Evolutionary conservation across 2,797 vertebrate species (phyloP), one percentile per base, ranked within the genome.

Genomic region (Bradypus variegatus): DNA sequence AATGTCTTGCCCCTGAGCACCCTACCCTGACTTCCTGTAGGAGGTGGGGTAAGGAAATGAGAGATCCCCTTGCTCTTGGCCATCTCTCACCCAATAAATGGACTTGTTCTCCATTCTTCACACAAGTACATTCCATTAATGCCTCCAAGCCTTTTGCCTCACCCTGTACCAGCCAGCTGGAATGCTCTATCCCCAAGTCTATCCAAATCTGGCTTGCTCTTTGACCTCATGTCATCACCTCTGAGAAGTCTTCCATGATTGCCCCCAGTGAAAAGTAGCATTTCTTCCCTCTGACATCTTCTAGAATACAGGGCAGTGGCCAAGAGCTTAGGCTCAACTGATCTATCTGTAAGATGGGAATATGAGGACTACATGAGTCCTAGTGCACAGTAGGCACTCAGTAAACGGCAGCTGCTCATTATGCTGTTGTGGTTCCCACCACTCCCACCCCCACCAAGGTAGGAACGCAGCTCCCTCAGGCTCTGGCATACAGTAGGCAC

Each of bases 401-500:
- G 48, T 55, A 86, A 90, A 77, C 1, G 50, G 72, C 31, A 80
- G 73, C 77, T 80, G 19, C 53, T 90, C 18, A 19, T 83, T 41
- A 8, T 13, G 3, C 45, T 70, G 55, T 8, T 27, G 9, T 87
- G 27, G 50, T 45, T 29, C 36, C 41, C 53, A 69, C 33, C 8
- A 16, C 29, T 76, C 45, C 45, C 31, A 5, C 29, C 10, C 53
- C 50, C 29, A 29, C 65, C 55, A 23, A 60, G 50, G 67, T n/a
- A 48, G 65, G 48, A n/a, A 33, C 58, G 50, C 8, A 70, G 58
- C n/a, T 85, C 55, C 87, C 82, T 79, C 50, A 36, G 75, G 67
- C 41, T 86, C 64, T n/a, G 76, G n/a, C 83, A 91, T 92, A 91
- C 19, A 95, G 93, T 88, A 93, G 92, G 94, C 82, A 41, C 90